A percentile compares a stretch with the other conserved stretches of the same genome.
These are phyloP conservation scores for Toxostoma redivivum DNA, from an alignment of 2,113 vertebrate species.

Conservation along the genomic window DNA sequence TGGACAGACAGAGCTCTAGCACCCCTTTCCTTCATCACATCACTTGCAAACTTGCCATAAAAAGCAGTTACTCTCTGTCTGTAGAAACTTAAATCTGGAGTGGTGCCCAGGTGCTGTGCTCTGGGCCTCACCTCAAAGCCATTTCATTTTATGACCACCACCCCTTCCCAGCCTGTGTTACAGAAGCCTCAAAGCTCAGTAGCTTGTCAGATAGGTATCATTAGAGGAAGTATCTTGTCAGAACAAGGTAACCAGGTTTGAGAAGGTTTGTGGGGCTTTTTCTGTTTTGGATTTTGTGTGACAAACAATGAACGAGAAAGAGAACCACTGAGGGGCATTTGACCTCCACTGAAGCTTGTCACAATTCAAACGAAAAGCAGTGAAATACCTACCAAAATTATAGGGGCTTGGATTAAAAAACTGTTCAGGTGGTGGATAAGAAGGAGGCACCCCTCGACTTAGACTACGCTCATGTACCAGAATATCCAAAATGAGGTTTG, in stretches of 20 bases:
- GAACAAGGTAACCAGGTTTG: no score
- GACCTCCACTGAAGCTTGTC: not conserved
- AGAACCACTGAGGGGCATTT: not conserved
- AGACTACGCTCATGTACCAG: not conserved
- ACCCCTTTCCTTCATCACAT: not conserved
- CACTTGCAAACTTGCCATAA: not conserved
- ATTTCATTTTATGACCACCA: not conserved
- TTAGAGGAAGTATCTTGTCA: not conserved
- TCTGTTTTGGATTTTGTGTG: not conserved
- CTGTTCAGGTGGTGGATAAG: conserved; percentile 89
- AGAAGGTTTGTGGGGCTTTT: not conserved
- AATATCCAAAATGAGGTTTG: not conserved
- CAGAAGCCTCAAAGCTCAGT: not conserved
- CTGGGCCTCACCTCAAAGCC: not conserved
- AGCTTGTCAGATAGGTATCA: not conserved
- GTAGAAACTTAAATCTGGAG: not conserved
- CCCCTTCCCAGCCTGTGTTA: not conserved
- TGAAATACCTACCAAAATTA: conserved; percentile 64
- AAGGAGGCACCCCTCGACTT: conserved; percentile 83
- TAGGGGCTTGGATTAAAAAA: conserved; percentile 86
- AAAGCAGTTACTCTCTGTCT: not conserved
- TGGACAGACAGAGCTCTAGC: not conserved
- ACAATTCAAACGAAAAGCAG: not conserved
- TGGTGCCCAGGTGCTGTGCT: not conserved
- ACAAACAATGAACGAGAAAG: not conserved